Evolutionary conservation across 2,797 vertebrate species (phyloP).

Genomic region (Parambassis ranga): DNA sequence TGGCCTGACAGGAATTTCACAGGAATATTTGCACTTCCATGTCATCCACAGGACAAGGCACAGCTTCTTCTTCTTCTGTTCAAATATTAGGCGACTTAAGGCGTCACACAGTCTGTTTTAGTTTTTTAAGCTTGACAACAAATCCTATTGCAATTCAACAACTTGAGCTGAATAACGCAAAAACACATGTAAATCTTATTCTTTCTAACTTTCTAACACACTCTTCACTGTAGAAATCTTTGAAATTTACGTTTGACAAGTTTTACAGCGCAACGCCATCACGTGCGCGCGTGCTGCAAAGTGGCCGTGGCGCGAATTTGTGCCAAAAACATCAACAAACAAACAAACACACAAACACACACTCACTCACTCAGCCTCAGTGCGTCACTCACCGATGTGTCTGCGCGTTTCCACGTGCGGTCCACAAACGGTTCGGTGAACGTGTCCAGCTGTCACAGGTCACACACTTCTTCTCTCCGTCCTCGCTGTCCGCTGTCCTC

Average conservation of each 20-base stretch:
- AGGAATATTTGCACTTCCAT: slow-evolving; percentile 7
- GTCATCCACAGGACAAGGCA: background rate
- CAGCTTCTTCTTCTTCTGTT: background rate
- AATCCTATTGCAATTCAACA: too few relatives aligned
- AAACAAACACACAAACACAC: too few relatives aligned
- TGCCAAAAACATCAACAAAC: background rate
- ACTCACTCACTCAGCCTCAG: too few relatives aligned
- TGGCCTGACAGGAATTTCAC: slow-evolving; percentile 2
- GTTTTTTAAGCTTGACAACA: too few relatives aligned
- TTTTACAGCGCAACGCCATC: background rate
- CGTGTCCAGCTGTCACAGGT: slow-evolving; percentile 51
- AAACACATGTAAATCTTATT: too few relatives aligned
- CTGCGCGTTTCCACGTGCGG: slow-evolving; percentile 62
- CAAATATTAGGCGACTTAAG: background rate
- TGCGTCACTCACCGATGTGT: slow-evolving; percentile 43
- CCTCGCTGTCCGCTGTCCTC: slow-evolving; percentile 11
- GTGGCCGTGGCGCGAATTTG: slow-evolving; percentile 27
- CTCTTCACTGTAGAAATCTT: background rate
- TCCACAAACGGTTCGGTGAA: slow-evolving; percentile 5
- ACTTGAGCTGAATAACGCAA: too few relatives aligned
- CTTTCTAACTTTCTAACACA: too few relatives aligned
- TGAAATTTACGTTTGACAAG: background rate
- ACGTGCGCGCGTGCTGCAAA: background rate
- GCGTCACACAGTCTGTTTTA: too few relatives aligned
- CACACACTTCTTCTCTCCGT: slow-evolving; percentile 40